phyloP scores from a whole-genome alignment of 2,113 vertebrate genomes.

The Cryptoleucopteryx plumbea region DNA sequence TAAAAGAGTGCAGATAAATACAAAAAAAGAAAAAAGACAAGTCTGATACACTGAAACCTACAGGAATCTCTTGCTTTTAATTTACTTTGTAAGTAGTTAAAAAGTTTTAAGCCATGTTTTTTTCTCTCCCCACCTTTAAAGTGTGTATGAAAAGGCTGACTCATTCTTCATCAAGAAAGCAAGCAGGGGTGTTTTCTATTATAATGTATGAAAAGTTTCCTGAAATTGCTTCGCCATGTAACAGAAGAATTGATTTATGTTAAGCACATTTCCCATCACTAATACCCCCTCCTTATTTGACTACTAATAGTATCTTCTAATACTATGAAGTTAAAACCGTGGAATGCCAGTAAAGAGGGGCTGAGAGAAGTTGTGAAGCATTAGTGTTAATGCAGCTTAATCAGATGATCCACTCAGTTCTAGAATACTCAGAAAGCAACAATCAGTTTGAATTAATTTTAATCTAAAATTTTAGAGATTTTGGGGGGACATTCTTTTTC shows the following conservation, averaged over 20 bases:
- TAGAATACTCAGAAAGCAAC: not conserved
- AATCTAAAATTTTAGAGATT: not conserved
- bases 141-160: not conserved
- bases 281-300: not conserved
- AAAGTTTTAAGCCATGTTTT: not conserved
- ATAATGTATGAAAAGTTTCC: not conserved
- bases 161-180: not conserved
- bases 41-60: not conserved
- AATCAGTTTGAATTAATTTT: not conserved
- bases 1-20: not conserved
- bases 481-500: not conserved
- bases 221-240: not conserved
- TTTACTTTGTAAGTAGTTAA: not conserved
- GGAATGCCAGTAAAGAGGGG: not conserved
- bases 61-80: not conserved
- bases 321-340: not conserved
- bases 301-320: not conserved
- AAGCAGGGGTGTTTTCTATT: not conserved
- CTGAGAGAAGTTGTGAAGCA: not conserved
- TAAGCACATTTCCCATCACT: not conserved
- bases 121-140: not conserved
- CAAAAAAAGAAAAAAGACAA: not conserved
- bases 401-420: not conserved
- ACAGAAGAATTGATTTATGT: not conserved
- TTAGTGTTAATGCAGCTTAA: not conserved